Evolutionary conservation across 2,797 vertebrate genomes (phyloP).

Genomic region (Clamator glandarius): DNA sequence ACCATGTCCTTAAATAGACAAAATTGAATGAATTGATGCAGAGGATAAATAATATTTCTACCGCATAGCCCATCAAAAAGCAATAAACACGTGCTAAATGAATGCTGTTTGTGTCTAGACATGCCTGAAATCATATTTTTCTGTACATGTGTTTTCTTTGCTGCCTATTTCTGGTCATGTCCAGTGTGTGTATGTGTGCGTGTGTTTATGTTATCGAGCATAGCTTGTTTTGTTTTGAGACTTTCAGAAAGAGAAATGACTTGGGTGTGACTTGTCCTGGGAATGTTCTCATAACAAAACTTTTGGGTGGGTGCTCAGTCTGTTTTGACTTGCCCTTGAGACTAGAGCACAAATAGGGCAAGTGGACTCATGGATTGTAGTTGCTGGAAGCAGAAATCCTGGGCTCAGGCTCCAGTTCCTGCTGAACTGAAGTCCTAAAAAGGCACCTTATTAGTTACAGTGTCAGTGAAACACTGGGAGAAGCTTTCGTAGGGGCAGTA

Average conservation of each 20-base stretch:
- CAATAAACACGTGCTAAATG: not conserved
- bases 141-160: not conserved
- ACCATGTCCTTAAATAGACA: not conserved
- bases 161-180: not conserved
- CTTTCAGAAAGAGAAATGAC: not conserved
- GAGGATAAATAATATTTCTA: not conserved
- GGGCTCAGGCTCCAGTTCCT: not conserved
- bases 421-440: not conserved
- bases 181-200: not conserved
- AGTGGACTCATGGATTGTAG: not conserved
- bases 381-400: constrained; percentile 4
- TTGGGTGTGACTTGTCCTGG: not conserved
- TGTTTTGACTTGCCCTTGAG: constrained; percentile 23
- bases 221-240: not conserved
- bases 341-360: not conserved
- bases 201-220: not conserved
- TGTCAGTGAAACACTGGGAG: not conserved
- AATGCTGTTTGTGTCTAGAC: not conserved
- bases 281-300: constrained; percentile 50
- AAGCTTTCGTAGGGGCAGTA: not conserved
- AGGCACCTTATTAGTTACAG: not conserved
- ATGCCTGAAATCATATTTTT: not conserved
- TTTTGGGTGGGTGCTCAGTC: not conserved
- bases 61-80: not conserved
- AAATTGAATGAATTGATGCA: not conserved